phyloP scores from a whole-genome alignment of 2,797 vertebrate genomes.

The Poecilia gillii region DNA sequence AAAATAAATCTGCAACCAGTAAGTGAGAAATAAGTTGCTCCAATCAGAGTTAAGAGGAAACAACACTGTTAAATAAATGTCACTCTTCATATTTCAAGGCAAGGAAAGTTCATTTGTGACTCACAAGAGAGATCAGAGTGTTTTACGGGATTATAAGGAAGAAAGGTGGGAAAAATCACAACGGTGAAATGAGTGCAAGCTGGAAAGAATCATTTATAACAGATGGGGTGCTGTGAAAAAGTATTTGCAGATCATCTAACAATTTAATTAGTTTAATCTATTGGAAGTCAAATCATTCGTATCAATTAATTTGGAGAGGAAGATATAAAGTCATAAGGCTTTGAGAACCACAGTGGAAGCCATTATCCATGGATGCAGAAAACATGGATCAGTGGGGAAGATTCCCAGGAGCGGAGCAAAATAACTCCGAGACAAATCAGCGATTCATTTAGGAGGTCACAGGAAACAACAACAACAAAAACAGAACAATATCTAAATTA shows the following conservation, averaged over 20 bases:
- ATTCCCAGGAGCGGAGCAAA: neutral
- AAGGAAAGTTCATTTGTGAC: neutral
- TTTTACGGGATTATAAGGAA: neutral
- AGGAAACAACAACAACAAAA: neutral
- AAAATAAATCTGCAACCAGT: neutral
- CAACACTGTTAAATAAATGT: neutral
- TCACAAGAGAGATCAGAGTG: neutral
- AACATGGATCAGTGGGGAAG: too few relatives aligned
- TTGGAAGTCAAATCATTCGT: neutral
- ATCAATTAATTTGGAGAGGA: neutral
- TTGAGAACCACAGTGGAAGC: neutral
- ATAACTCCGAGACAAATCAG: neutral
- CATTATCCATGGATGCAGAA: too few relatives aligned
- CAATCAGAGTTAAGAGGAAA: neutral
- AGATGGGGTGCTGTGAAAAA: neutral
- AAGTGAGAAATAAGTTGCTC: neutral
- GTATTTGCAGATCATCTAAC: neutral
- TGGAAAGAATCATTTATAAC: neutral
- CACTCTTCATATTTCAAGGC: neutral
- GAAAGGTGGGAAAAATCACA: neutral
- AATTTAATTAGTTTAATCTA: neutral
- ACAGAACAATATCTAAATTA: neutral
- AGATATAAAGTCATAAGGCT: neutral
- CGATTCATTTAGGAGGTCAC: neutral
- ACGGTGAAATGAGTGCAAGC: neutral